Evolutionary conservation across 2,888 invertebrate genomes (phyloP), one percentile per base, ranked within the genome.

Genomic region (Taphrorychus bicolor): DNA sequence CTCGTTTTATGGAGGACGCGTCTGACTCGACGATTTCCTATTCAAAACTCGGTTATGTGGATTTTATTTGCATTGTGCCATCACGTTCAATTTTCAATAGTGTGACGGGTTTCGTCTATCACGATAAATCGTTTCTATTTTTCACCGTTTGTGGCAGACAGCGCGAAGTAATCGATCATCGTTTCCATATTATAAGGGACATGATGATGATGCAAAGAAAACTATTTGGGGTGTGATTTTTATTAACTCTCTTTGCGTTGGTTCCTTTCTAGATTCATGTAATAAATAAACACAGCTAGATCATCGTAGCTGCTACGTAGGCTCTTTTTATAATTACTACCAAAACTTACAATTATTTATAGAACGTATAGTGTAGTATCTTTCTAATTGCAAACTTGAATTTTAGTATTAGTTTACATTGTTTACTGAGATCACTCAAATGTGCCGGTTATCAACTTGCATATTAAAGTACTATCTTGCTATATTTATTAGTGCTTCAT

Each of bases 21-120:
- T 51, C 71, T 73, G 73, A 74, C 73, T 73, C 72, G 70, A 70
- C 74, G 71, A 65, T 70, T 74, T 72, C 70, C 72, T 70, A 72
- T 72, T 71, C 68, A 72, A 72, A 74, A 69, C 69, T 70, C 62
- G 66, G 65, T 69, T 60, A 70, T 64, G 57, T 57, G 69, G 61
- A 61, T 65, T 69, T 65, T 65, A 65, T 69, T 69, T 69, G 63
- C 69, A 69, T 69, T 69, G 69, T 69, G 61, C 59, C 56, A 69
- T 69, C 69, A 65, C 69, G 69, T 69, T 57, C 65, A 53, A 60
- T 60, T 52, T 48, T 64, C 56, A 65, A 69, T 69, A 68, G 63
- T 64, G 63, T 68, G 61, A 59, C 68, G 68, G 63, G 63, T 64
- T 53, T 45, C 68, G 61, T 68, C 51, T 64, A 68, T 68, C 68